These are phyloP conservation scores for Ailuropoda melanoleuca DNA, from an alignment of 2,113 vertebrate genomes.

Conservation along the genomic window DNA sequence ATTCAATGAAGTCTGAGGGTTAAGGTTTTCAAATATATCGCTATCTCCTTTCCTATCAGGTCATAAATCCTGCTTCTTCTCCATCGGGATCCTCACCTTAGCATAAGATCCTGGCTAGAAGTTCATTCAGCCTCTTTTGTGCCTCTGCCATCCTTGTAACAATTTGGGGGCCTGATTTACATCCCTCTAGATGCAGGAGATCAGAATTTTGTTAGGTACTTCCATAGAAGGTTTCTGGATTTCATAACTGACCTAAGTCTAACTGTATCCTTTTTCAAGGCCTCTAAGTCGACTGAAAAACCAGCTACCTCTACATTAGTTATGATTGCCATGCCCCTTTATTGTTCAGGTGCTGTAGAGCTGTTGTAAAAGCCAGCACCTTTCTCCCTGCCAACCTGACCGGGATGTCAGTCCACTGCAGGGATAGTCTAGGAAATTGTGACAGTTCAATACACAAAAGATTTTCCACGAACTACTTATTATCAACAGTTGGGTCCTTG, in stretches of 20 bases:
- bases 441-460: neutral
- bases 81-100: neutral
- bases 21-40: neutral
- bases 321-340: neutral
- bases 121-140: neutral
- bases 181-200: neutral
- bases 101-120: neutral
- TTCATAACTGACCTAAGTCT: neutral
- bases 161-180: neutral
- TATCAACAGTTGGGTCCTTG: neutral
- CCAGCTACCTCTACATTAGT: neutral
- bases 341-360: neutral
- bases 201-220: conserved; percentile 19
- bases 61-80: neutral
- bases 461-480: neutral
- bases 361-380: neutral
- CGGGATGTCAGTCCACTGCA: neutral
- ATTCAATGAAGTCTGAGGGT: neutral
- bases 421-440: neutral
- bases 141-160: neutral
- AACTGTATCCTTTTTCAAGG: neutral
- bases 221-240: neutral
- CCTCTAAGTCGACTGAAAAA: neutral
- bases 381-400: neutral
- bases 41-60: neutral